Evolutionary conservation across 2,888 invertebrate species (phyloP).

Genomic region (Nipponacmea schrenckii): DNA sequence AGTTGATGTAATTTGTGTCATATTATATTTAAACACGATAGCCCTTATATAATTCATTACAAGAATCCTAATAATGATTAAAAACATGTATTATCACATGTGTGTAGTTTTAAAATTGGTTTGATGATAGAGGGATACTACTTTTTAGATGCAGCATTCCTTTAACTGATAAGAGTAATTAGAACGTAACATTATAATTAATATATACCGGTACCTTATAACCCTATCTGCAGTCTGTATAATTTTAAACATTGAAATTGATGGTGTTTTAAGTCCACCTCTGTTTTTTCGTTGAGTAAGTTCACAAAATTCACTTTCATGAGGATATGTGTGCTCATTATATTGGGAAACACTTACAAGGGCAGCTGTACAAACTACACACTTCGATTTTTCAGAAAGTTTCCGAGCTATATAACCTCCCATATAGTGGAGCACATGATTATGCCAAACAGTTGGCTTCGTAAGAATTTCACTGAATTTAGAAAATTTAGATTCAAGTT

Average conservation of each 20-base stretch:
- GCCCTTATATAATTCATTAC: too few relatives aligned
- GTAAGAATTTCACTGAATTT: too few relatives aligned
- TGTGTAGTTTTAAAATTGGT: too few relatives aligned
- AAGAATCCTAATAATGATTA: too few relatives aligned
- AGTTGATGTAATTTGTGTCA: too few relatives aligned
- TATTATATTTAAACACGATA: too few relatives aligned
- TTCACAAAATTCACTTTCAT: neutral
- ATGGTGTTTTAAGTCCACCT: constrained; percentile 9
- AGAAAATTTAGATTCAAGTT: too few relatives aligned
- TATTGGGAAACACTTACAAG: neutral
- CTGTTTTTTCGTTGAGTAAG: neutral
- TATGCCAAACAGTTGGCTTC: neutral
- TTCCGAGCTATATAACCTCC: constrained; percentile 4
- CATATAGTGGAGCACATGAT: constrained; percentile 9
- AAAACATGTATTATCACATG: too few relatives aligned
- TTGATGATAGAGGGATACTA: too few relatives aligned
- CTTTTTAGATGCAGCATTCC: too few relatives aligned
- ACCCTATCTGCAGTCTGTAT: constrained; percentile 7
- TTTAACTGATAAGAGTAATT: too few relatives aligned
- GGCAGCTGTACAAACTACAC: neutral
- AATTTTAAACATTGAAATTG: constrained; percentile 7
- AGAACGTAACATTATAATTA: too few relatives aligned
- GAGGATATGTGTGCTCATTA: neutral
- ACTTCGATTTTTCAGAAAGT: neutral
- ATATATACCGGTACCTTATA: neutral